phyloP scores from a whole-genome alignment of 2,797 vertebrate genomes.

The Hafferia zeledoni region DNA sequence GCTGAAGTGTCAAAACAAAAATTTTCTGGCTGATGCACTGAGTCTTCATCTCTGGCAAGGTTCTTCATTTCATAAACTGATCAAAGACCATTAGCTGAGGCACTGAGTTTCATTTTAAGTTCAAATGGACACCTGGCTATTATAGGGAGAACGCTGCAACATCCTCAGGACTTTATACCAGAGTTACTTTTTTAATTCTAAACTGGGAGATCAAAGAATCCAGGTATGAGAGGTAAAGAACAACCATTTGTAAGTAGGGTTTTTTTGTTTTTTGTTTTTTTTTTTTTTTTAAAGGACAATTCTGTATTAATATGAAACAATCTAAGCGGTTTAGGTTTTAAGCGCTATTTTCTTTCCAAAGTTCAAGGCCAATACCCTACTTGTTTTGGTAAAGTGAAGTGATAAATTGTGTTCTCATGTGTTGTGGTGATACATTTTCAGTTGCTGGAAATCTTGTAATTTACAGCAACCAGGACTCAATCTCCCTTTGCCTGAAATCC shows the following conservation, averaged over 20 bases:
- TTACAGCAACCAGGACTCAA: not conserved
- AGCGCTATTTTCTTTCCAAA: not conserved
- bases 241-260: not conserved
- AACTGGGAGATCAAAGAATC: not conserved
- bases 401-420: not conserved
- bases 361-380: not conserved
- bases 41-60: not conserved
- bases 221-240: not conserved
- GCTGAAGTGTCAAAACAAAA: not conserved
- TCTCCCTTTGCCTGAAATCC: not conserved
- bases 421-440: not conserved
- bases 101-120: not conserved
- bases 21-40: not conserved
- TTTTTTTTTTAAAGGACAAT: no score
- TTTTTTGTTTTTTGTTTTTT: no score
- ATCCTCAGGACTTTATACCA: not conserved
- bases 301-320: not conserved
- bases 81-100: not conserved
- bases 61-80: not conserved
- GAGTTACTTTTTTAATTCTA: not conserved
- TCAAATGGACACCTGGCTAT: not conserved
- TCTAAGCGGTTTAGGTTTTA: not conserved
- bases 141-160: not conserved
- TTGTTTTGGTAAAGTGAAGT: constrained; percentile 8
- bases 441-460: constrained; percentile 30